phyloP scores from a whole-genome alignment of 2,797 vertebrate genomes.

The Eurystomus glaucurus region DNA sequence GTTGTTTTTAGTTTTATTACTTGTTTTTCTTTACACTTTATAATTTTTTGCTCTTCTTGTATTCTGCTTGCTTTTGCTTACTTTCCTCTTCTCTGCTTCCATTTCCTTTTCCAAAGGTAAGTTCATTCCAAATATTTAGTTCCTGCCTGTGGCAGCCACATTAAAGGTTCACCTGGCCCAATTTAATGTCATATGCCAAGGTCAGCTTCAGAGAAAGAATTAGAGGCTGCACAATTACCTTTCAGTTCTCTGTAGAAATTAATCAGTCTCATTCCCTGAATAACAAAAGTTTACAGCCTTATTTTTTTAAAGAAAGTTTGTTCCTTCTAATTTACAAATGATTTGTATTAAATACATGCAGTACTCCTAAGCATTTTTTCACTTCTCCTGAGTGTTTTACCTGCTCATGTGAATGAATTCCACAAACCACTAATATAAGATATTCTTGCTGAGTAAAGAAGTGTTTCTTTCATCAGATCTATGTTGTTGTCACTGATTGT shows the following conservation, averaged over 20 bases:
- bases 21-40: neutral
- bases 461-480: neutral
- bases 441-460: neutral
- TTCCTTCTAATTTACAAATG: neutral
- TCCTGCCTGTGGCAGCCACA: slow-evolving; percentile 2
- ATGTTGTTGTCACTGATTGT: neutral
- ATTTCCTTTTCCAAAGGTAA: slow-evolving; percentile 20
- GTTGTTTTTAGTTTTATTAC: neutral
- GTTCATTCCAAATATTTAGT: neutral
- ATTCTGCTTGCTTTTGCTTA: neutral
- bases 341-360: neutral
- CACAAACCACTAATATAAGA: neutral
- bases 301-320: neutral
- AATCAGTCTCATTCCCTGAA: neutral
- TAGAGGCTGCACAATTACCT: neutral
- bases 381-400: neutral
- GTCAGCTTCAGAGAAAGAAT: slow-evolving; percentile 4
- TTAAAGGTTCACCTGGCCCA: slow-evolving; percentile 13
- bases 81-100: neutral
- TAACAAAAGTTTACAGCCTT: neutral
- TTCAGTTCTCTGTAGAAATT: slow-evolving; percentile 10
- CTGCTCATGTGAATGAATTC: neutral
- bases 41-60: neutral
- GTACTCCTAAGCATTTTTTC: neutral
- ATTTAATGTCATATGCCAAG: neutral